Conservation (phyloP, 23 tunicate species). For the Corella eumyota region DNA sequence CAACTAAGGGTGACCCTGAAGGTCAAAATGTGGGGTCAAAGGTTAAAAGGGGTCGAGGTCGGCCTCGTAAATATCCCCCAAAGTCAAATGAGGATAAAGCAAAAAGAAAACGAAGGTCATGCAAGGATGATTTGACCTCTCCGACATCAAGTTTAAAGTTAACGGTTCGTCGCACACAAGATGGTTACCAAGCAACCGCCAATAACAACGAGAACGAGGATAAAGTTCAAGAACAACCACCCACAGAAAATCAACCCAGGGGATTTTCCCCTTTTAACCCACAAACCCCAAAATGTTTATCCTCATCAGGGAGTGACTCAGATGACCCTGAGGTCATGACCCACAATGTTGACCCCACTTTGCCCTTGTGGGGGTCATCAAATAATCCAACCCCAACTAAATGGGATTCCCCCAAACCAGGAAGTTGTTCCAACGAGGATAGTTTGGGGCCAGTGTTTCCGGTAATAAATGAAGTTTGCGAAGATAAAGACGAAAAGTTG, state of each 20-base stretch:
- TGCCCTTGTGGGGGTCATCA: too few species aligned
- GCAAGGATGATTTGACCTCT: not conserved
- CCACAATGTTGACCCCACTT: too few species aligned
- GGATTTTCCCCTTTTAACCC: not conserved
- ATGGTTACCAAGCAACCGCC: slow-evolving; percentile 13
- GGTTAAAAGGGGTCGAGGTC: slow-evolving; percentile 40
- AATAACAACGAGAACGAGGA: not conserved
- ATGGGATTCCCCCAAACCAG: slow-evolving; percentile 14
- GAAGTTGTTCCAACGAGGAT: slow-evolving; percentile 1
- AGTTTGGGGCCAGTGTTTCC: slow-evolving; percentile 24
- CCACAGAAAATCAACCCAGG: too few species aligned
- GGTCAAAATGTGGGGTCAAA: too few species aligned
- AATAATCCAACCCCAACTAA: slow-evolving; percentile 52
- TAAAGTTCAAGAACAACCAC: not conserved
- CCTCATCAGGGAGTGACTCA: too few species aligned
- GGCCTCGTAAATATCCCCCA: slow-evolving; percentile 60
- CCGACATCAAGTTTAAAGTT: slow-evolving; percentile 4
- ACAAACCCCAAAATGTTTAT: not conserved
- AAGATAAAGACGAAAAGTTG: too few species aligned
- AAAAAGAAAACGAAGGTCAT: not conserved
- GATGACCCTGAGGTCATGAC: too few species aligned
- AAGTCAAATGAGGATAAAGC: slow-evolving; percentile 9
- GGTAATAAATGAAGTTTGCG: not conserved
- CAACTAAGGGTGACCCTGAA: too few species aligned
- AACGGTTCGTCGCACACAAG: slow-evolving; percentile 12